Evolutionary conservation across 2,797 vertebrate genomes (phyloP), one percentile per base, ranked within the genome.

Genomic region (Poecilia wingei): DNA sequence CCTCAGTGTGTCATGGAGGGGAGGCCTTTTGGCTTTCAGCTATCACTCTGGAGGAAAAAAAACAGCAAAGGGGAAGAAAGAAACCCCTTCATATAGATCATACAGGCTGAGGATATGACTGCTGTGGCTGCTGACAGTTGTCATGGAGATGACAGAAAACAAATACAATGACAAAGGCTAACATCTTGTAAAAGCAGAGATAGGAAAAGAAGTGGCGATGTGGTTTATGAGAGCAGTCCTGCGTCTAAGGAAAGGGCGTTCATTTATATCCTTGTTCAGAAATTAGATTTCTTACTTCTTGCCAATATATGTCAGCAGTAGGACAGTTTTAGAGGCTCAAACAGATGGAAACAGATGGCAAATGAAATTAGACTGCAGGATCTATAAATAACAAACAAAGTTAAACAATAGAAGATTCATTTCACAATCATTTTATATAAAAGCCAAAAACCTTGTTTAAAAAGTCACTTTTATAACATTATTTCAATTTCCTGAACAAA

Each of bases 91-190:
- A 59, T 78, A 81, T 75, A 59, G 73, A 87, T 84, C 81, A 84
- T 76, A 81, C 70, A 82, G 47, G 28, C 75, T 66, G 75, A 81
- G 20, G 74, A 68, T 31, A 64, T 68, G 83, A 79, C 79, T 72
- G 74, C 76, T 61, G 43, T 10, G 53, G 76, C 68, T 84, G 80
- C 46, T 76, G 45, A 75, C 75, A 82, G 92, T 91, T 78, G 88
- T 82, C 89, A 91, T 87, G 79, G 91, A 66, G 84, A 87, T 75
- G 46, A 77, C 72, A 36, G 73, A 81, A 88, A 89, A 82, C 78
- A 87, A 84, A 91, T 36, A 88, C 8, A 77, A 46, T 51, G 82
- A 85, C 77, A 82, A 84, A 75, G 76, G 82, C 78, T 45, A 85
- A 83, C 73, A 82, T 78, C 25, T 43, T 86, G 49, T 74, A 51